Evolutionary conservation across 2,888 invertebrate species (phyloP).

Genomic region (Cryptus viduatorius): DNA sequence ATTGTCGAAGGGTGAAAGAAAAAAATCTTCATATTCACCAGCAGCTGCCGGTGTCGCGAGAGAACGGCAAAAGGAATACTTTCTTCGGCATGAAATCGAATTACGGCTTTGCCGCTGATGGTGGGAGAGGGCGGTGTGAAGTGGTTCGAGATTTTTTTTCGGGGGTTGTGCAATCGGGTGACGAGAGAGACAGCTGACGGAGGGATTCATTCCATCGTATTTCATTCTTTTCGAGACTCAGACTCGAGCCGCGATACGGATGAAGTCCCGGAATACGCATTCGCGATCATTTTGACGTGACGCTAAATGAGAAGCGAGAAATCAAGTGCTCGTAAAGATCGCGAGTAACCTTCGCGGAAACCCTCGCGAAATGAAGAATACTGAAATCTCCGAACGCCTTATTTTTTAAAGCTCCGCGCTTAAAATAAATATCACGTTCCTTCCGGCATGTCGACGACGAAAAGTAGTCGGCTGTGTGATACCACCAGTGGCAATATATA

Average conservation of each 20-base stretch:
- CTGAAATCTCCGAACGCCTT: slow-evolving; percentile 13
- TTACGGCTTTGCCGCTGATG: slow-evolving; percentile 59
- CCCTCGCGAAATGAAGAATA: slow-evolving; percentile 51
- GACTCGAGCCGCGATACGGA: slow-evolving; percentile 59
- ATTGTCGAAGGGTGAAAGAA: slow-evolving; percentile 15
- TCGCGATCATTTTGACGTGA: slow-evolving; percentile 51
- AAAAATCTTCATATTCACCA: slow-evolving; percentile 68
- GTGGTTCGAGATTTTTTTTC: slow-evolving; percentile 58
- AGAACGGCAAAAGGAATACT: slow-evolving; percentile 67
- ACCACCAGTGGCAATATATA: slow-evolving; percentile 12
- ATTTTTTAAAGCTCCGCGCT: slow-evolving; percentile 67
- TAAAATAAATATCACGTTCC: slow-evolving; percentile 75
- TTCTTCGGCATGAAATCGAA: slow-evolving; percentile 74
- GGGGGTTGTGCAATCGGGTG: slow-evolving; percentile 53
- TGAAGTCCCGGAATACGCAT: slow-evolving; percentile 73
- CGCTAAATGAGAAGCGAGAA: slow-evolving; percentile 64
- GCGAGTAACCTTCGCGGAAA: slow-evolving; percentile 25
- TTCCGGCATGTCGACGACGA: slow-evolving; percentile 45
- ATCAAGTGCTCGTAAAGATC: slow-evolving; percentile 63
- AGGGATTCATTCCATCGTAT: slow-evolving; percentile 45
- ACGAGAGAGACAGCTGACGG: slow-evolving; percentile 64
- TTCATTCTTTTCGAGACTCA: slow-evolving; percentile 34
- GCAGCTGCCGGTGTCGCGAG: slow-evolving; percentile 67
- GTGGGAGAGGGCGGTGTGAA: slow-evolving; percentile 34
- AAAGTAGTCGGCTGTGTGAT: slow-evolving; percentile 48